Percentiles rank a stretch among this genome's conserved stretches.
Evolutionary conservation across 2,797 vertebrate genomes (phyloP).

Genomic region (Melanotaenia boesemani): DNA sequence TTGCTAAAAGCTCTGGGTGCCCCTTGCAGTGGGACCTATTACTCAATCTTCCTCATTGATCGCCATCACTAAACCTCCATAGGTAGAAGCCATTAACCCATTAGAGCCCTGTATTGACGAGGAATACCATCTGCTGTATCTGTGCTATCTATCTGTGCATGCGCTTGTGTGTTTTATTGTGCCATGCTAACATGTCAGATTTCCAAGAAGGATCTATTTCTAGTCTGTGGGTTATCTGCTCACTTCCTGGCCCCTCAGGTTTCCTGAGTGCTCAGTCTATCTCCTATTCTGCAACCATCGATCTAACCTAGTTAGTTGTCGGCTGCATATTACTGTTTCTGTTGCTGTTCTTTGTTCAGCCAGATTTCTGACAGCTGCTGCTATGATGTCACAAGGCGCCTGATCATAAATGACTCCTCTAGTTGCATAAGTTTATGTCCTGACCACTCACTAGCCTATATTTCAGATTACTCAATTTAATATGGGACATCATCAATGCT

Average conservation of each 20-base stretch:
- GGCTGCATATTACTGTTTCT: slow-evolving; percentile 3
- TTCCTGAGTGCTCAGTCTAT: slow-evolving; percentile 43
- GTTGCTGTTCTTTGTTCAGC: not conserved
- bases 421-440: not conserved
- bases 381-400: not conserved
- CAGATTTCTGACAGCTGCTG: not conserved
- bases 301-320: slow-evolving; percentile 14
- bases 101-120: slow-evolving; percentile 57
- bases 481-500: not conserved
- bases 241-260: slow-evolving; percentile 50
- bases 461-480: slow-evolving; percentile 13
- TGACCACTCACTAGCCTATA: not conserved
- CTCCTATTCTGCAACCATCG: not conserved
- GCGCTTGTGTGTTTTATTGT: slow-evolving; percentile 15
- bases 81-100: slow-evolving; percentile 67
- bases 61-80: slow-evolving; percentile 45
- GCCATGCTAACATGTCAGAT: slow-evolving; percentile 40
- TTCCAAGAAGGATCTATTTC: slow-evolving; percentile 77
- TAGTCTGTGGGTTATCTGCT: slow-evolving; percentile 65
- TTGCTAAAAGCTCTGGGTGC: slow-evolving; percentile 75
- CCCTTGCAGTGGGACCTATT: slow-evolving; percentile 37
- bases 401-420: not conserved
- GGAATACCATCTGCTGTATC: slow-evolving; percentile 18
- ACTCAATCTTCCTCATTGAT: slow-evolving; percentile 75
- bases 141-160: slow-evolving; percentile 6